phyloP scores from a whole-genome alignment of 2,797 vertebrate genomes.

The Tauraco hartlaubi region DNA sequence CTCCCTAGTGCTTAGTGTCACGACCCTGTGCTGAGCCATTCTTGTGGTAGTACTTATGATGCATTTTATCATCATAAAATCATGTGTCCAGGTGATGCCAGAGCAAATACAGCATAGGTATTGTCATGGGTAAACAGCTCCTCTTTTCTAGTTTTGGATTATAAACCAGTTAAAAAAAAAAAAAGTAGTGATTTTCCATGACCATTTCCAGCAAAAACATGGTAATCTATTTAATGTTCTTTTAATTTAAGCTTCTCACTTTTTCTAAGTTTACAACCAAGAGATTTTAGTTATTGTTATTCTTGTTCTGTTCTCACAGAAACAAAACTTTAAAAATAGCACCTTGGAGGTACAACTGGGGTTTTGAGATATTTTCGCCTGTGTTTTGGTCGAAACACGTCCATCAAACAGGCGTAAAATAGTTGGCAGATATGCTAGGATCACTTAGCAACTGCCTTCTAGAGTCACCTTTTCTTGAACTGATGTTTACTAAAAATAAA shows the following conservation, averaged over 20 bases:
- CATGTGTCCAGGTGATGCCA: background rate
- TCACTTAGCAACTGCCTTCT: background rate
- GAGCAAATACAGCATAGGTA: background rate
- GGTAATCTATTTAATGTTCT: background rate
- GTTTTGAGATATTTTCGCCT: background rate
- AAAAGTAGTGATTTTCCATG: background rate
- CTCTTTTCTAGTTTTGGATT: background rate
- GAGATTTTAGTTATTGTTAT: background rate
- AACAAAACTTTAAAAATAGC: background rate
- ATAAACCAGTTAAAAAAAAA: background rate
- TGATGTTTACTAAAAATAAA: background rate
- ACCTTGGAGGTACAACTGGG: background rate
- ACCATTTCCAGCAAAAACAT: background rate
- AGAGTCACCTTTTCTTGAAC: background rate
- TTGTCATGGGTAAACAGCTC: background rate
- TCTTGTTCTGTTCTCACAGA: background rate
- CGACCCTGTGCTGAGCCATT: background rate
- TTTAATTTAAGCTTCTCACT: background rate
- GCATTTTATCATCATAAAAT: background rate
- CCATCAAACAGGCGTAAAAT: background rate
- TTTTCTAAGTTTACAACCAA: background rate
- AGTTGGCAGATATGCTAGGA: background rate
- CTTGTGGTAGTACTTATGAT: background rate
- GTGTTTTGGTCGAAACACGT: background rate
- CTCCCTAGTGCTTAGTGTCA: background rate